Percentiles rank a stretch among this genome's conserved stretches.
Evolutionary conservation across 2,797 vertebrate genomes (phyloP).

Genomic region (Melanotaenia maccullochi): DNA sequence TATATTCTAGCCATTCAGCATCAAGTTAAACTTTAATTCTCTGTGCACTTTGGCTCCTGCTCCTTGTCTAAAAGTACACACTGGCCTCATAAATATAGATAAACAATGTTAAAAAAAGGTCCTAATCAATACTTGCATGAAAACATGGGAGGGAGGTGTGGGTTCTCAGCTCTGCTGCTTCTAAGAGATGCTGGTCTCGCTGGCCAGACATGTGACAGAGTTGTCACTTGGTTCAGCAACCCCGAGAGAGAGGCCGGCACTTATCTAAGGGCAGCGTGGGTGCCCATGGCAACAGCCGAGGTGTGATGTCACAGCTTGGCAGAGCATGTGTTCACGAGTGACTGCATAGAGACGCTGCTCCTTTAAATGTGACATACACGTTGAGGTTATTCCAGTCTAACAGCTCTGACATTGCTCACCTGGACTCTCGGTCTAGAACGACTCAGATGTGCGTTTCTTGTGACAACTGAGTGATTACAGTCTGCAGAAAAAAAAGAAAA

Average conservation of each 20-base stretch:
- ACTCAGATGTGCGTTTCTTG: constrained; percentile 24
- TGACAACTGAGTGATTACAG: constrained; percentile 61
- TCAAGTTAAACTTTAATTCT: constrained; percentile 67
- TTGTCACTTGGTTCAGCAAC: constrained; percentile 68
- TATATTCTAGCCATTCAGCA: constrained; percentile 34
- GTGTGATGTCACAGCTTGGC: constrained; percentile 76
- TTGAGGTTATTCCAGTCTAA: constrained; percentile 50
- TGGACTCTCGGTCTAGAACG: constrained; percentile 13
- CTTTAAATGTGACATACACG: constrained; percentile 66
- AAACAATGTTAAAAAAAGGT: constrained; percentile 46
- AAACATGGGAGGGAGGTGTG: constrained; percentile 32
- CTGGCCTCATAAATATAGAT: constrained; percentile 63
- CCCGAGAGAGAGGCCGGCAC: constrained; percentile 56
- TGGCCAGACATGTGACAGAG: constrained; percentile 70
- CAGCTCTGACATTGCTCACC: constrained; percentile 34
- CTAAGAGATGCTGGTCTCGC: constrained; percentile 37
- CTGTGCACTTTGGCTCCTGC: constrained; percentile 34
- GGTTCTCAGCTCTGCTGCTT: constrained; percentile 28
- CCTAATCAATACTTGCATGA: constrained; percentile 62
- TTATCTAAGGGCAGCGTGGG: constrained; percentile 75
- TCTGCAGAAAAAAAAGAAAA: neutral
- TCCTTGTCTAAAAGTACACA: constrained; percentile 35
- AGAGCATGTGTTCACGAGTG: constrained; percentile 75
- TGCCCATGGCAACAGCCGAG: constrained; percentile 76
- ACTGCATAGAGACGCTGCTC: constrained; percentile 61